Base-by-base conservation (phyloP, 2,888 invertebrate genomes). In the Horisme vitalbata region DNA sequence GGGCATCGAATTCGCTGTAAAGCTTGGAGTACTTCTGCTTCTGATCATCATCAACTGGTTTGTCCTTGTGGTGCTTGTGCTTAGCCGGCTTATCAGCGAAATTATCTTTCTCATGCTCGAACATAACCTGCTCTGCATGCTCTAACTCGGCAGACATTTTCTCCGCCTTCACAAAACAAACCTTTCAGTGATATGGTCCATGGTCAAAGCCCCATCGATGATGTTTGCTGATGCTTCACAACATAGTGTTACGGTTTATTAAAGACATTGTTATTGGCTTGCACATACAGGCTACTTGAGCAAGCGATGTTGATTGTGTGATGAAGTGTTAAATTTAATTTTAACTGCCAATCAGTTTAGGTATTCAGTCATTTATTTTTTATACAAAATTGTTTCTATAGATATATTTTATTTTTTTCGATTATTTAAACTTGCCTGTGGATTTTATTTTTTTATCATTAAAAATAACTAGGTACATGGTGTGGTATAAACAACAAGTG, bases 121-220 rank as follows among this genome's bases (percentile, higher is more conserved):
- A 83, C 88, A 89, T 87, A 82, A 88, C 85, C 86, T 89, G 84
- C 81, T 87, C 87, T 34, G 88, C 88, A 76, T 86, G 87, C 75
- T 75, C 84, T 87, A 89, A 82, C 73, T 87, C 88, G 71, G 78
- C 84, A 74, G 87, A 76, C 86, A 88, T 80, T 74, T 77, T 71
- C 86, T 86, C 87, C 79, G 89, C 89, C 86, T 87, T 89, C 83
- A 82, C 80, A 85, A 87, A 89, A 87, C 76, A 88, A 82, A 87
- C 82, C 83, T 79, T 76, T 83, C 79, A 84, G 66, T 85, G 64
- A 74, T 60, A 73, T 66, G 26, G 11, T 58, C 65, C 62, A 60
- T 62, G 57, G 61, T 61, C 64, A 64, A 63, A 61, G 62, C 61
- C 75, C 75, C 75, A 67, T 61, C 63, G 69, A 75, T 74, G 74